These are phyloP conservation scores for Druon quercuslanigerum DNA, from an alignment of 1,140 invertebrate genomes.

Conservation along the genomic window DNA sequence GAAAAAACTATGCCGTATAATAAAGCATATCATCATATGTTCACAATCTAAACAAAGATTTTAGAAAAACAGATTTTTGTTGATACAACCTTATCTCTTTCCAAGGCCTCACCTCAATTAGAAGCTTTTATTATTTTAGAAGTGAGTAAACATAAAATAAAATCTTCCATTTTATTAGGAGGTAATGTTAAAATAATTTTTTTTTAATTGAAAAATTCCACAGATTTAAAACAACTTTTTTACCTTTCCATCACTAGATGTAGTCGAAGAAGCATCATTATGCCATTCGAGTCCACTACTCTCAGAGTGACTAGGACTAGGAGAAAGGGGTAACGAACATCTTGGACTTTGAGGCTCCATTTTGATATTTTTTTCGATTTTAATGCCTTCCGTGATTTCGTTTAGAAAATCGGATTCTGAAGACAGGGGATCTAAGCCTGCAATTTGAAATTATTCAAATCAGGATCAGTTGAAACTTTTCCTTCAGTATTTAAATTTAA, in stretches of 20 bases:
- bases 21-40: too few species aligned
- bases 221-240: neutral
- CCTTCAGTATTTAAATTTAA: too few species aligned
- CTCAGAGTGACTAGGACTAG: constrained; percentile 64
- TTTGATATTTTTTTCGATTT: constrained; percentile 47
- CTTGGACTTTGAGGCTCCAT: constrained; percentile 56
- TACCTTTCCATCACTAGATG: constrained; percentile 50
- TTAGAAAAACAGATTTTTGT: too few species aligned
- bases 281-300: constrained; percentile 56
- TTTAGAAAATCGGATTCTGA: neutral
- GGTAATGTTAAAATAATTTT: too few species aligned
- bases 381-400: neutral
- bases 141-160: too few species aligned
- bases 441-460: neutral
- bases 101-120: neutral
- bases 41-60: too few species aligned
- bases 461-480: neutral
- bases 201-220: too few species aligned
- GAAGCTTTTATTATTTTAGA: constrained; percentile 10
- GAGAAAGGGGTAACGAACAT: constrained; percentile 57
- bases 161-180: too few species aligned
- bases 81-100: too few species aligned
- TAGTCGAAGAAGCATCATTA: constrained; percentile 39
- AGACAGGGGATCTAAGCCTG: neutral
- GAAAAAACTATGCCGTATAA: too few species aligned